phyloP scores from a whole-genome alignment of 2,113 vertebrate species.

The Dinomys branickii region DNA sequence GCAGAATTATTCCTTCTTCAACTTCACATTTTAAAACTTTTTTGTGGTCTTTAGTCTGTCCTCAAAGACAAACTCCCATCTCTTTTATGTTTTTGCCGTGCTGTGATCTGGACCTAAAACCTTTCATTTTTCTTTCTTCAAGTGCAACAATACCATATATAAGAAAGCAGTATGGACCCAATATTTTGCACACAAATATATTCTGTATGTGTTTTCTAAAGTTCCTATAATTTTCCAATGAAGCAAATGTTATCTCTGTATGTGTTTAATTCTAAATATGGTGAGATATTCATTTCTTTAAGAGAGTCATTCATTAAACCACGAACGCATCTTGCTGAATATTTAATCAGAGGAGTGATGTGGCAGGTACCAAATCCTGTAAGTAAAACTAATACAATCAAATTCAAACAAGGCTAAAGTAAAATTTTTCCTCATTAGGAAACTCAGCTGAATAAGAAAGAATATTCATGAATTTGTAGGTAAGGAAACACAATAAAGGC shows the following conservation, averaged over 20 bases:
- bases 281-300: not conserved
- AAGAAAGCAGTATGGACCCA: not conserved
- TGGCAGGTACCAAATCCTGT: not conserved
- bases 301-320: not conserved
- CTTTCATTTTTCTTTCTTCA: conserved; percentile 46
- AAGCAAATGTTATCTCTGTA: not conserved
- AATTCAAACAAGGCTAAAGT: not conserved
- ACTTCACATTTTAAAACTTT: not conserved
- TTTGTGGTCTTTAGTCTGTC: not conserved
- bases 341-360: not conserved
- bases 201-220: not conserved
- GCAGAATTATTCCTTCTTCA: conserved; percentile 12
- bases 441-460: conserved; percentile 16
- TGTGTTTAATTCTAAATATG: not conserved
- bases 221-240: not conserved
- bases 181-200: not conserved
- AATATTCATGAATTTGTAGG: not conserved
- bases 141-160: not conserved
- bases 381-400: not conserved
- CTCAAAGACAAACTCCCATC: not conserved
- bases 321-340: not conserved
- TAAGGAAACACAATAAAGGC: not conserved
- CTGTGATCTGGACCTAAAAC: conserved; percentile 33
- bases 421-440: not conserved
- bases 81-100: conserved; percentile 46